phyloP scores from a whole-genome alignment of 2,888 invertebrate genomes.

The Ectropis crepuscularia region DNA sequence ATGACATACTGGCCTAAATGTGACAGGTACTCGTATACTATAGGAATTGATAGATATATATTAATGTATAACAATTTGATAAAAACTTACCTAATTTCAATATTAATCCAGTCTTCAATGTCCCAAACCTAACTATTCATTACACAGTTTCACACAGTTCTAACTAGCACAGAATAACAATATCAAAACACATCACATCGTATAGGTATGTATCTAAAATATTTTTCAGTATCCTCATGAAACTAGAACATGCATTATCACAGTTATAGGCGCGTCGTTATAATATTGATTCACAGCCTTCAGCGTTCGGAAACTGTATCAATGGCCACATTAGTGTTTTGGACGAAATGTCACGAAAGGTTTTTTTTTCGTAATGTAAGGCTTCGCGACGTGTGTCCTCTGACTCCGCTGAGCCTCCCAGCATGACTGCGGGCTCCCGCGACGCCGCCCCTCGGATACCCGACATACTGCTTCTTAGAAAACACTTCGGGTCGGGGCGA shows the following conservation, averaged over 20 bases:
- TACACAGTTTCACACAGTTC: slow-evolving; percentile 42
- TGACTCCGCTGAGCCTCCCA: slow-evolving; percentile 81
- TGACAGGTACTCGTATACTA: too few relatives aligned
- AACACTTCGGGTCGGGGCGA: slow-evolving; percentile 67
- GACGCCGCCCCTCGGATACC: slow-evolving; percentile 79
- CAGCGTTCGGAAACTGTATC: slow-evolving; percentile 46
- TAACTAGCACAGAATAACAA: slow-evolving; percentile 56
- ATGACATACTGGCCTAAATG: too few relatives aligned
- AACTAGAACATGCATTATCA: slow-evolving; percentile 70
- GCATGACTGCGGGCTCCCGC: slow-evolving; percentile 84
- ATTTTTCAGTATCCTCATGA: slow-evolving; percentile 70
- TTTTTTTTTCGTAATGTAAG: slow-evolving; percentile 76
- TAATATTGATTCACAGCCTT: slow-evolving; percentile 62
- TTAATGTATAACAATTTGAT: not conserved
- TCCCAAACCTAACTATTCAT: slow-evolving; percentile 21
- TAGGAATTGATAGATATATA: not conserved
- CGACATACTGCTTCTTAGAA: slow-evolving; percentile 81
- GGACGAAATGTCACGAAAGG: slow-evolving; percentile 69
- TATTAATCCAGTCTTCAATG: slow-evolving; percentile 37
- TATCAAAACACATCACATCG: slow-evolving; percentile 75
- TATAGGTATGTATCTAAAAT: slow-evolving; percentile 61
- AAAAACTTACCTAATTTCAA: slow-evolving; percentile 30
- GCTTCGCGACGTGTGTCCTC: slow-evolving; percentile 80
- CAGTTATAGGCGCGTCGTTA: slow-evolving; percentile 75
- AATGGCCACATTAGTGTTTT: slow-evolving; percentile 65